Base-by-base conservation (phyloP, 2,797 vertebrate genomes). In the Enteromius fasciolatus region DNA sequence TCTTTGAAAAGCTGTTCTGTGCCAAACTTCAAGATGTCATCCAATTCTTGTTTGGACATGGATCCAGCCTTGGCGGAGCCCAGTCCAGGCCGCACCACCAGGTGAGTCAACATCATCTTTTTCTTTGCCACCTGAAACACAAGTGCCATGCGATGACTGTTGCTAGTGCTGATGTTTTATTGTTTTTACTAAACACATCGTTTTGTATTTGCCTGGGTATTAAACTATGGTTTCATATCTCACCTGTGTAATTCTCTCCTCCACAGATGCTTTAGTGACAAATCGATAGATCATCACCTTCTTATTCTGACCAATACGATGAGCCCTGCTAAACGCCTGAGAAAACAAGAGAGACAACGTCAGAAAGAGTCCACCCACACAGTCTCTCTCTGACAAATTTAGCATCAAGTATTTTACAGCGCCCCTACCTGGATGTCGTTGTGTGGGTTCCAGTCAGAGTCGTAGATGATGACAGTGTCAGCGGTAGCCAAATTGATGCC, bases 211-310 rank as follows among this genome's bases (percentile, higher is more conserved):
- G 20, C 44, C 57, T 59, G 33, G 20, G 48, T 12, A 20, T 52
- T 33, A 57, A 75, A 75, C 8, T 9, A 59, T 8, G 3, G 15
- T 10, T 67, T 25, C 68, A n/a, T n/a, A 18, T 79, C 91, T 82
- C 28, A 95, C 95, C 94, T 95, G 95, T 1, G 98, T 99, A 91
- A 99, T 99, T 82, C 98, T 95, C 87, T 99, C 98, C 88, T 99
- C 98, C 86, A 99, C 98, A 39, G 98, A 99, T 0, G 98, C 98
- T 88, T 98, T 97, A 61, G 98, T 99, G 88, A 99, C 98, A 86
- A 99, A 99, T 72, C 98, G 97, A 90, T 99, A 99, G 87, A 99
- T 99, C 98, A 99, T 99, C 88, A 99, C 98, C 90, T 99, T 99
- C 92, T 95, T 97, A 93, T 99, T 99, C 89, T 99, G 98, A 81